Percentiles rank a stretch among this genome's conserved stretches.
Evolutionary conservation across 2,797 vertebrate genomes (phyloP).

Genomic region (Pogoniulus pusillus): DNA sequence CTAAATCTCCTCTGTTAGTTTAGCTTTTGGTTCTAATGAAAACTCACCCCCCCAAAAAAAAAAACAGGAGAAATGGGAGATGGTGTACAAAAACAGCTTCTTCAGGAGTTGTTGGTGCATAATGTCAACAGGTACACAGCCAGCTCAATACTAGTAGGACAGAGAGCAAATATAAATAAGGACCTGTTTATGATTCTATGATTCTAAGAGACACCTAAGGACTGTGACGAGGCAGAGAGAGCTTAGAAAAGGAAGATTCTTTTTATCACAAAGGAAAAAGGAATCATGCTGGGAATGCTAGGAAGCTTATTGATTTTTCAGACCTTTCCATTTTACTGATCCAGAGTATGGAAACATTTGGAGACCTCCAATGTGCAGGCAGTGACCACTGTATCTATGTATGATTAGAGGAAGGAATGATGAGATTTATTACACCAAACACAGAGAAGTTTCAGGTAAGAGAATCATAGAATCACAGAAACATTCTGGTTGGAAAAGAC

Average conservation of each 20-base stretch:
- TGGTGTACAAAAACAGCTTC: not conserved
- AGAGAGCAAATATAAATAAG: not conserved
- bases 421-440: not conserved
- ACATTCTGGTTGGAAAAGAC: too few species aligned
- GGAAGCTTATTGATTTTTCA: not conserved
- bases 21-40: constrained; percentile 47
- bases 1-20: constrained; percentile 51
- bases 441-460: not conserved
- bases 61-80: not conserved
- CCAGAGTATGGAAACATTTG: not conserved
- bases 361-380: rapidly evolving
- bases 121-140: constrained; percentile 14
- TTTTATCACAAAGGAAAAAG: not conserved
- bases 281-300: not conserved
- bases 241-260: not conserved
- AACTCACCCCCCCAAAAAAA: constrained; percentile 23
- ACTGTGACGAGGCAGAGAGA: not conserved
- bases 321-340: not conserved
- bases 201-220: not conserved
- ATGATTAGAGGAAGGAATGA: not conserved
- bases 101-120: not conserved
- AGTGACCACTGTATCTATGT: not conserved
- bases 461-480: not conserved
- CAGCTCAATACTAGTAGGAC: too few species aligned
- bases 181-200: too few species aligned